Base-by-base conservation (phyloP, 1,140 invertebrate genomes). In the Centruroides vittatus region DNA sequence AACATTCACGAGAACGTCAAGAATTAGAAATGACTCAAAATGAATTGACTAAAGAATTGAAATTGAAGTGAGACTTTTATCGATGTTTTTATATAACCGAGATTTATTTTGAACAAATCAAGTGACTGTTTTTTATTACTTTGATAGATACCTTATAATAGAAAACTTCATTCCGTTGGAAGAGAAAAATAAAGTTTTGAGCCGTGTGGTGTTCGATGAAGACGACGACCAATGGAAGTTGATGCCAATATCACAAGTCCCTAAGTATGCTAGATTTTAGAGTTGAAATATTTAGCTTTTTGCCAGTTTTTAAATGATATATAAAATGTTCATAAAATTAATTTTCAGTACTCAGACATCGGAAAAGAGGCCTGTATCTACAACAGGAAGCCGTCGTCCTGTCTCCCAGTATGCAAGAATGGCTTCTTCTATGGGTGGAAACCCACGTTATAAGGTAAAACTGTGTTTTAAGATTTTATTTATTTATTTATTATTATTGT, bases 151-250 rank as follows among this genome's bases (percentile, higher is more conserved):
- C 49, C 48, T 70, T 47, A 66, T 68, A 49, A 93, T 98, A 61
- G 93, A 98, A 69, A 96, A 96, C 75, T 98, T 99, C 73, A 92
- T 99, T 70, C 93, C 94, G 10, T 79, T 82, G 4, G 89, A 93
- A 68, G 90, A 96, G 55, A 86, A 90, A 67, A 82, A 84, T 54
- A 84, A 87, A 67, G 82, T 97, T n/a, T 66, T 83, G 74, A 67
- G 82, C 82, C 68, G 84, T 82, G 67, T 78, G 41, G 78, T 82
- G 35, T 95, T 87, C 74, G 89, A 96, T 73, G 93, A 97, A 68
- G 76, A 79, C 58, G 74, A 86, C 62, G 91, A 96, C 70, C 79
- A 82, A 52, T 98, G 92, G 92, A 41, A 41, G 8, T 41, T 41
- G 41, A 41, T 41, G 41, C 3, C 41, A 41, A 41, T 41, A 41